These are phyloP conservation scores for Scartelaos histophorus DNA, from an alignment of 2,113 vertebrate genomes.

Conservation along the genomic window DNA sequence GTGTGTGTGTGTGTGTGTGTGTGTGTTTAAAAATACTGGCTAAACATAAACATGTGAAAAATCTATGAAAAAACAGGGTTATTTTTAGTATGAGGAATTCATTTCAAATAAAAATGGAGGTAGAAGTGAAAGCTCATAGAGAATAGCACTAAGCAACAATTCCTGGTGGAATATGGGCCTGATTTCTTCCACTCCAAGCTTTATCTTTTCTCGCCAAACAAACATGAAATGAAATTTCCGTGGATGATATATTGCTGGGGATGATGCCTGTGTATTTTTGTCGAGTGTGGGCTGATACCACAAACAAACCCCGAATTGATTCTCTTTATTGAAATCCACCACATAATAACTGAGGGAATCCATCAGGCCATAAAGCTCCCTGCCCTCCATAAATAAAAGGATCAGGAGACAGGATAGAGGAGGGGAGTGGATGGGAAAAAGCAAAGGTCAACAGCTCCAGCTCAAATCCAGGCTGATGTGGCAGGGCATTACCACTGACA, in stretches of 20 bases:
- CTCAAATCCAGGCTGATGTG: conserved; percentile 3
- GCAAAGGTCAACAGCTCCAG: conserved; percentile 6
- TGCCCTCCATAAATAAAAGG: conserved; percentile 38
- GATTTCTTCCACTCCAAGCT: conserved; percentile 34
- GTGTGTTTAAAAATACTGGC: background rate
- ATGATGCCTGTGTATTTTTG: conserved; percentile 37
- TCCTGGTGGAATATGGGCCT: conserved; percentile 21
- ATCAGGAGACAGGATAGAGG: background rate
- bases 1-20: background rate
- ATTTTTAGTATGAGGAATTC: conserved; percentile 35
- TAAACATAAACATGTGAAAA: conserved; percentile 5
- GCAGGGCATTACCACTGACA: conserved; percentile 4
- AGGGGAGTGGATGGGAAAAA: conserved; percentile 5
- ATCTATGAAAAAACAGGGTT: conserved; percentile 10
- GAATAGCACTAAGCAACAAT: conserved; percentile 16
- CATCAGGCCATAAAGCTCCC: conserved; percentile 29
- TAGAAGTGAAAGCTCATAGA: conserved; percentile 18
- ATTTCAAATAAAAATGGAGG: conserved; percentile 17
- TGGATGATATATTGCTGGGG: conserved; percentile 47
- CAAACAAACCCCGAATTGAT: conserved; percentile 56
- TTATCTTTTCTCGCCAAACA: conserved; percentile 46
- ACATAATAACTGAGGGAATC: conserved; percentile 47
- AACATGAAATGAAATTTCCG: conserved; percentile 58
- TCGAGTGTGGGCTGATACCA: conserved; percentile 34
- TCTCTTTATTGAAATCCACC: conserved; percentile 61